phyloP scores from a whole-genome alignment of 2,113 vertebrate genomes.

The Tympanuchus pallidicinctus region DNA sequence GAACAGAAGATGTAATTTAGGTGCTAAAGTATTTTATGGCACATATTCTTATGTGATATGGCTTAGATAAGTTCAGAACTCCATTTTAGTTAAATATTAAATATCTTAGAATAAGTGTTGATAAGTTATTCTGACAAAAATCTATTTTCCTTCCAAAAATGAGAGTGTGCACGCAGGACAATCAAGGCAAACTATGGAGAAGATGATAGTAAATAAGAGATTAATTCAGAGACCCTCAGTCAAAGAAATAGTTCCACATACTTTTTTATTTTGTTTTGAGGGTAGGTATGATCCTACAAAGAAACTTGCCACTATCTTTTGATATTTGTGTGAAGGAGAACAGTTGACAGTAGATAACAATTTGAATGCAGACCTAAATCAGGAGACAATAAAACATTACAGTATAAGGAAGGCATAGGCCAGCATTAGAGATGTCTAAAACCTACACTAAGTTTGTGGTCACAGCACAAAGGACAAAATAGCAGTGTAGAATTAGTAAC shows the following conservation, averaged over 20 bases:
- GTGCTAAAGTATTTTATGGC: not conserved
- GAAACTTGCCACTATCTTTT: not conserved
- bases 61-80: not conserved
- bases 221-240: not conserved
- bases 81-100: not conserved
- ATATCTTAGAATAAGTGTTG: not conserved
- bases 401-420: not conserved
- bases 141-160: not conserved
- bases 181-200: not conserved
- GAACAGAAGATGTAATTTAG: not conserved
- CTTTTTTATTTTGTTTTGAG: not conserved
- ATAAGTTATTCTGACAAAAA: not conserved
- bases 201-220: not conserved
- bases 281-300: not conserved
- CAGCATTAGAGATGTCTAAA: not conserved
- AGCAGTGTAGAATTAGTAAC: slow-evolving; percentile 16
- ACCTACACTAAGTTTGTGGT: not conserved
- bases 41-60: not conserved
- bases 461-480: slow-evolving; percentile 20
- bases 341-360: not conserved
- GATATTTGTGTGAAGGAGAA: not conserved
- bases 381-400: not conserved
- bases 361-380: not conserved
- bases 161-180: rapidly evolving
- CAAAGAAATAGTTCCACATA: not conserved